These are phyloP conservation scores for Gobio gobio DNA, from an alignment of 2,113 vertebrate species.

Conservation along the genomic window DNA sequence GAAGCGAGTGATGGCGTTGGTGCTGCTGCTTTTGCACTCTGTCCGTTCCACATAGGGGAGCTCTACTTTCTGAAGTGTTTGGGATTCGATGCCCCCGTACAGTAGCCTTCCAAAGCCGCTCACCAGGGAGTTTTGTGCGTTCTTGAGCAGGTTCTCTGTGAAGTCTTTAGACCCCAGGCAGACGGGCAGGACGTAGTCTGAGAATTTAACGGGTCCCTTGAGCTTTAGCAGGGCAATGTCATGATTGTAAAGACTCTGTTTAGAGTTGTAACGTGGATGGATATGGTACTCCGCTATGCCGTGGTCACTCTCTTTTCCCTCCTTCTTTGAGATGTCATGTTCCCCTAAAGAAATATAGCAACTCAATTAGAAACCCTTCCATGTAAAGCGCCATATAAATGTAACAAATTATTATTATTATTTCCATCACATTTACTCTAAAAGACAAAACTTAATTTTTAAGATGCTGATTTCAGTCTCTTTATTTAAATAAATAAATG, in stretches of 20 bases:
- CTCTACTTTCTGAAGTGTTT: slow-evolving; percentile 80
- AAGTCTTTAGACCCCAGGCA: slow-evolving; percentile 87
- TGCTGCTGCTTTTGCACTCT: slow-evolving; percentile 81
- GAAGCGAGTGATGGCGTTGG: slow-evolving; percentile 73
- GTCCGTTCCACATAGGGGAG: slow-evolving; percentile 85
- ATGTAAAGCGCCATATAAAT: too few species aligned
- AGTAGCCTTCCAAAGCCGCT: slow-evolving; percentile 86
- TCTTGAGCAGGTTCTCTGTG: slow-evolving; percentile 78
- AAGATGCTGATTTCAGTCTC: too few species aligned
- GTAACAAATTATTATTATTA: too few species aligned
- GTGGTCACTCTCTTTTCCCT: slow-evolving; percentile 78
- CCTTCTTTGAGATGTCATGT: slow-evolving; percentile 67
- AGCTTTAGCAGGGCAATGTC: slow-evolving; percentile 91
- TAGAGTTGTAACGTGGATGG: slow-evolving; percentile 74
- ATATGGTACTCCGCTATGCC: slow-evolving; percentile 70
- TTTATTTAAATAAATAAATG: too few species aligned
- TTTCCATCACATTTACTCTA: too few species aligned
- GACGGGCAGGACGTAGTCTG: slow-evolving; percentile 80
- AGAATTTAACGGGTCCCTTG: slow-evolving; percentile 72
- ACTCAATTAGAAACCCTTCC: too few species aligned
- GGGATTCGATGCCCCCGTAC: slow-evolving; percentile 69
- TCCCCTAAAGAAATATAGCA: slow-evolving; percentile 77
- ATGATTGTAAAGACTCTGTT: slow-evolving; percentile 76
- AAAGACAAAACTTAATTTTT: too few species aligned
- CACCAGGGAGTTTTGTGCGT: slow-evolving; percentile 73